Evolutionary conservation across 2,113 vertebrate genomes (phyloP), one percentile per base, ranked within the genome.

Genomic region (Thinocorus orbignyianus): DNA sequence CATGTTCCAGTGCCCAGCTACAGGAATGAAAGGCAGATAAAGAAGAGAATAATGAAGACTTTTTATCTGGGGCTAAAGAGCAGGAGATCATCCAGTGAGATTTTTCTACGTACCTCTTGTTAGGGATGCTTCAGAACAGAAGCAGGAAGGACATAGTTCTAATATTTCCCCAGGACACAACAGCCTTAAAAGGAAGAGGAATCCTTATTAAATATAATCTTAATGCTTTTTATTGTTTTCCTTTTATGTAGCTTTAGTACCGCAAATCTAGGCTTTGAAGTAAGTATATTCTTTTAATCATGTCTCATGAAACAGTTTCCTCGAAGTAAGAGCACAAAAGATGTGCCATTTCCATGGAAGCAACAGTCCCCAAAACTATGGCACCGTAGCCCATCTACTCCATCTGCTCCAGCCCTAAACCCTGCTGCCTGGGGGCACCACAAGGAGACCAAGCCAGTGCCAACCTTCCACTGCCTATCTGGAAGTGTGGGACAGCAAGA

Each of bases 51-150:
- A 81, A 10, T 5, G 7, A 78, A 86, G 42, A 4, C 14, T 62
- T 73, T 88, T 61, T 24, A 26, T 39, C 46, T 35, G 8, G 6
- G 42, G 23, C 35, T 71, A 42, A 66, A 71, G 39, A 64, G 8
- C 23, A 70, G 26, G 18, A 71, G 17, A 86, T 62, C 37, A 91
- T 23, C 28, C 51, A 73, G 22, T 23, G 26, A 84, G 31, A 74
- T 49, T 70, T 71, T 57, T 58, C 23, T 18, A 17, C 0, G 0
- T 44, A 46, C 0, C 0, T 70, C 28, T 37, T 90, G 14, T 41
- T 71, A 71, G 48, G 54, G 35, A 22, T 24, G 7, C 62, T 66
- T 74, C 39, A 54, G 23, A 83, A 77, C 17, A 68, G 17, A 68
- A 78, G 26, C 28, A 60, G 12, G 31, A 87, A 87, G 20, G 44